Conservation (phyloP, 2,888 invertebrate species). For the Caenorhabditis plicata region DNA sequence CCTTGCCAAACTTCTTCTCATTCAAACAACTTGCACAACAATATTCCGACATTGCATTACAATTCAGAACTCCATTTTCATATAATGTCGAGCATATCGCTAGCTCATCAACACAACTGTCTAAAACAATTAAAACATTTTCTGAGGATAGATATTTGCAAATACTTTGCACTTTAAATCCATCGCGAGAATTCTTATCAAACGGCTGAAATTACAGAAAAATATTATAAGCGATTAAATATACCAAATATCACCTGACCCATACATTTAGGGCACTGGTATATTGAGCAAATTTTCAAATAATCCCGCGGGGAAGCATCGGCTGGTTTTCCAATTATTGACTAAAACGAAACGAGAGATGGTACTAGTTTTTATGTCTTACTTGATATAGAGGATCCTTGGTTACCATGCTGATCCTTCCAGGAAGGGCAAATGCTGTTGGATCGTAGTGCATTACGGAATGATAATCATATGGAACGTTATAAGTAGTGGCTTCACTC, state of each 20-base stretch:
- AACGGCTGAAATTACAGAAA: slow-evolving; percentile 2
- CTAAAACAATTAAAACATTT: too few relatives aligned
- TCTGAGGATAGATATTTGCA: too few relatives aligned
- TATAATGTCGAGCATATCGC: slow-evolving; percentile 20
- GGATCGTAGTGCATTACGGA: slow-evolving; percentile 56
- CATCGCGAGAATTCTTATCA: too few relatives aligned
- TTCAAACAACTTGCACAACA: slow-evolving; percentile 23
- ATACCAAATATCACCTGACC: slow-evolving; percentile 7
- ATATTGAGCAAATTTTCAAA: slow-evolving; percentile 55
- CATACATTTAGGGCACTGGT: slow-evolving; percentile 46
- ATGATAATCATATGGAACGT: slow-evolving; percentile 53
- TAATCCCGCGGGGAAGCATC: slow-evolving; percentile 56
- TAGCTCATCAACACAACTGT: too few relatives aligned
- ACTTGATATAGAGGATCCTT: slow-evolving; percentile 47
- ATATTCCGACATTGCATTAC: slow-evolving; percentile 20
- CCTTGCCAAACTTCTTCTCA: too few relatives aligned
- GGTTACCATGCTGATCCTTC: slow-evolving; percentile 54
- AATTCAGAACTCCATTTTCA: slow-evolving; percentile 20
- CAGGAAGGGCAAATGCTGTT: slow-evolving; percentile 50
- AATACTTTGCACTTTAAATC: too few relatives aligned
- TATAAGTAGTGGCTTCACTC: slow-evolving; percentile 51
- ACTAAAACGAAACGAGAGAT: slow-evolving; percentile 26
- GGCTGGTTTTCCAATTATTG: slow-evolving; percentile 51
- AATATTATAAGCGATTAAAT: background rate
- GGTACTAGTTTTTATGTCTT: background rate